Evolutionary conservation across 2,888 invertebrate genomes (phyloP).

Genomic region (Nomada lathburiana): DNA sequence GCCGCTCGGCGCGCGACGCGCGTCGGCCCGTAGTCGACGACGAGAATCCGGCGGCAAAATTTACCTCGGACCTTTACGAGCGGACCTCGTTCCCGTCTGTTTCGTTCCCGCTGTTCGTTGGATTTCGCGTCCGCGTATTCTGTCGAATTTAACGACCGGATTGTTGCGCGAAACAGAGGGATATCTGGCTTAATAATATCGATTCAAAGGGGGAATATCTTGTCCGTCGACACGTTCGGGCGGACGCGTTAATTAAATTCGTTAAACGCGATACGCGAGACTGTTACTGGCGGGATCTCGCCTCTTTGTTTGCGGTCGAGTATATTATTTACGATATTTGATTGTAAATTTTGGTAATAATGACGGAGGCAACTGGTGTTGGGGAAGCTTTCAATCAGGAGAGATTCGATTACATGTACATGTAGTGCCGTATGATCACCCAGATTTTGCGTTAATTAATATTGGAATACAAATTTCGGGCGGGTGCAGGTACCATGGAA

Average conservation of each 20-base stretch:
- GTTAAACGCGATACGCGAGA: neutral
- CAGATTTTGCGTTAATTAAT: too few relatives aligned
- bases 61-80: constrained; percentile 52
- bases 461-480: too few relatives aligned
- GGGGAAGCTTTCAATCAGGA: neutral
- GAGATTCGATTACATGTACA: too few relatives aligned
- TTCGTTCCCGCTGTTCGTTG: neutral
- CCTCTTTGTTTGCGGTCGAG: neutral
- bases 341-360: neutral
- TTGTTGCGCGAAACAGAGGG: neutral
- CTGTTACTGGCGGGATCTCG: neutral
- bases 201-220: neutral
- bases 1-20: constrained; percentile 24
- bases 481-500: too few relatives aligned
- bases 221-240: constrained; percentile 4
- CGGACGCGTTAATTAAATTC: constrained; percentile 27
- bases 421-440: too few relatives aligned
- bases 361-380: neutral
- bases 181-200: constrained; percentile 9
- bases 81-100: constrained; percentile 8
- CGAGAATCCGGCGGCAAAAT: constrained; percentile 17
- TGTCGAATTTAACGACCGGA: constrained; percentile 25
- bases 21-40: constrained; percentile 2
- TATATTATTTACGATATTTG: neutral
- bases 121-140: too few relatives aligned